A percentile compares a stretch with the other conserved stretches of the same genome.
Conservation (phyloP, 2,113 vertebrate species). For the Henicopernis longicauda region DNA sequence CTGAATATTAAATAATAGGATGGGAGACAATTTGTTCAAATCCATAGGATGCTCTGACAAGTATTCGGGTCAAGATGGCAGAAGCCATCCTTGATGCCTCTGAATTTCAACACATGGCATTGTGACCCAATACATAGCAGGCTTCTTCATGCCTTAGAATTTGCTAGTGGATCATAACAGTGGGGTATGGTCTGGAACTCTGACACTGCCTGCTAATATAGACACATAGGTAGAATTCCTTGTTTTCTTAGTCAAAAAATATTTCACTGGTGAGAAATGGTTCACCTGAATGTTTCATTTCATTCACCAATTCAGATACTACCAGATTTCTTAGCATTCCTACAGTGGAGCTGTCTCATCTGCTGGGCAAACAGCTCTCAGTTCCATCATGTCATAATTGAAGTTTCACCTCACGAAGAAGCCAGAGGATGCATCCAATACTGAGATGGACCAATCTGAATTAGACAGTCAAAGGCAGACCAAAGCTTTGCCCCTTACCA, state of each 20-base stretch:
- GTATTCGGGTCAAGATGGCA: not conserved
- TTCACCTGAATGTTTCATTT: not conserved
- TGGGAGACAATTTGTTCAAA: not conserved
- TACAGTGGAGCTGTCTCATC: not conserved
- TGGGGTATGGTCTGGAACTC: not conserved
- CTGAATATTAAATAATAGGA: fast-evolving
- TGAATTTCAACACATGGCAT: not conserved
- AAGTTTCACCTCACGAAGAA: not conserved
- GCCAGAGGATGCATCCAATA: not conserved
- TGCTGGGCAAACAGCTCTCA: not conserved
- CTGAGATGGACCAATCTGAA: not conserved
- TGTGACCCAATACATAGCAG: not conserved
- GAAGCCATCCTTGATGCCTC: not conserved
- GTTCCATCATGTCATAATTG: not conserved
- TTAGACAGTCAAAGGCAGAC: not conserved
- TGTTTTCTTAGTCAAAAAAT: not conserved
- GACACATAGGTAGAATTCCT: not conserved
- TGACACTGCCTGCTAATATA: not conserved
- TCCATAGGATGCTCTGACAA: not conserved
- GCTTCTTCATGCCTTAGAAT: not conserved
- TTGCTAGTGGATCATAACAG: not conserved
- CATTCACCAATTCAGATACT: not conserved
- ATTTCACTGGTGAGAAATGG: not conserved
- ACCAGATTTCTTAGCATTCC: not conserved
- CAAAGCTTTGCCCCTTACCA: not conserved